Percentiles rank a stretch among this genome's conserved stretches.
phyloP scores from a whole-genome alignment of 2,888 invertebrate genomes.

The Carpatolechia fugitivella region DNA sequence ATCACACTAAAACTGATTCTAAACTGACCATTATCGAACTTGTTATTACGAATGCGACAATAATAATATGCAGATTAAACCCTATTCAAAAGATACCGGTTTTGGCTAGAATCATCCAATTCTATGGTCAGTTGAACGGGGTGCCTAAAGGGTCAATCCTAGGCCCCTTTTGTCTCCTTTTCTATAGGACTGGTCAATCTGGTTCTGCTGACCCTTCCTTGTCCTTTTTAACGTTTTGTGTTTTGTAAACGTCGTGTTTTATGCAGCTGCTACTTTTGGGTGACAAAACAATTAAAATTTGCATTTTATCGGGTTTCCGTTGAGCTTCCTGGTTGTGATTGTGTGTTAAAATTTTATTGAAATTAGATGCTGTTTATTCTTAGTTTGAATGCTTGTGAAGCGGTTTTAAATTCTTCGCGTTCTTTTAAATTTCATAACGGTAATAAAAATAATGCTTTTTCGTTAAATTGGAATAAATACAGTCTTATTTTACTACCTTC shows the following conservation, averaged over 20 bases:
- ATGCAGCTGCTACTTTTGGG: conserved; percentile 61
- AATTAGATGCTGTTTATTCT: not conserved
- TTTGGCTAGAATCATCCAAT: conserved; percentile 49
- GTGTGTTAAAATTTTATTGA: conserved; percentile 8
- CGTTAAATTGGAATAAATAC: not conserved
- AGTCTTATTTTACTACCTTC: no score
- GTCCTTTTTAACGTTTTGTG: conserved; percentile 50
- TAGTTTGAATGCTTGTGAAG: not conserved
- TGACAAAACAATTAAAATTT: conserved; percentile 40
- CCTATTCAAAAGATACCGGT: conserved; percentile 64
- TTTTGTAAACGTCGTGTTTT: conserved; percentile 43
- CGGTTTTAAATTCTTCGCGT: not conserved
- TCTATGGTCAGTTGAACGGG: conserved; percentile 50
- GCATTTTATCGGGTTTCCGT: conserved; percentile 21
- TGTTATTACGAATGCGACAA: conserved; percentile 48
- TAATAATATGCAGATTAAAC: conserved; percentile 44
- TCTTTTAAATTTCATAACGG: not conserved
- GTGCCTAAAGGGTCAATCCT: conserved; percentile 69
- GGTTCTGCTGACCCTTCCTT: conserved; percentile 74
- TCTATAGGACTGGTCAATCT: conserved; percentile 67
- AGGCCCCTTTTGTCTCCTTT: conserved; percentile 38
- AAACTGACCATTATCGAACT: conserved; percentile 58
- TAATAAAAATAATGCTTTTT: not conserved
- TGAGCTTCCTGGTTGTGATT: conserved; percentile 15
- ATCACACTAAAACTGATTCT: conserved; percentile 47